Evolutionary conservation across 2,888 invertebrate species (phyloP).

Genomic region (Hypomecis atomaria): DNA sequence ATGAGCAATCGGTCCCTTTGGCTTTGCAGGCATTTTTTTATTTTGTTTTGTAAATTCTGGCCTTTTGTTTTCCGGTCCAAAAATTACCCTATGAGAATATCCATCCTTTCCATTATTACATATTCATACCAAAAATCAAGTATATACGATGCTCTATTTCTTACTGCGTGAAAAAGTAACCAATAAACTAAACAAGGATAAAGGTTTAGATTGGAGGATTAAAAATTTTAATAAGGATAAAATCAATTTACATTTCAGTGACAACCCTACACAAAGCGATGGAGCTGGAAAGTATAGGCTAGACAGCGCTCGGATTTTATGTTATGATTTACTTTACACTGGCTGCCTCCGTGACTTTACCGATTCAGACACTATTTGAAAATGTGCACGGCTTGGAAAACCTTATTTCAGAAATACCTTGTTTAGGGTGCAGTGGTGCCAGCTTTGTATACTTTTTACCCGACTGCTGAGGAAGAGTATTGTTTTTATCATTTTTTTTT

Average conservation of each 20-base stretch:
- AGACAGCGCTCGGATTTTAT: conserved; percentile 34
- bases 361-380: conserved; percentile 27
- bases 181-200: too few species aligned
- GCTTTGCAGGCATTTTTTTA: too few species aligned
- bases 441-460: background rate
- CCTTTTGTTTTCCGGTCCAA: too few species aligned
- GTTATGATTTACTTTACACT: conserved; percentile 42
- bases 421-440: conserved; percentile 7
- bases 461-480: background rate
- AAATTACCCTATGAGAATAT: too few species aligned
- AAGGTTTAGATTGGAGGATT: too few species aligned
- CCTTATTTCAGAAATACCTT: conserved; percentile 22
- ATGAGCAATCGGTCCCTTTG: too few species aligned
- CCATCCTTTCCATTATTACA: too few species aligned
- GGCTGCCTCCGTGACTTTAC: conserved; percentile 29
- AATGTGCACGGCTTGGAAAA: conserved; percentile 27
- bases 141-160: too few species aligned
- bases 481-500: background rate
- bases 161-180: too few species aligned
- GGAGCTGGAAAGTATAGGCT: conserved; percentile 29
- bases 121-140: too few species aligned
- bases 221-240: too few species aligned
- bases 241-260: background rate
- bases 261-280: conserved; percentile 33
- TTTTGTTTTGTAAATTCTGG: too few species aligned